A percentile compares a stretch with the other conserved stretches of the same genome.
These are phyloP conservation scores for Bombus fervidus DNA, from an alignment of 1,140 invertebrate species.

Conservation along the genomic window DNA sequence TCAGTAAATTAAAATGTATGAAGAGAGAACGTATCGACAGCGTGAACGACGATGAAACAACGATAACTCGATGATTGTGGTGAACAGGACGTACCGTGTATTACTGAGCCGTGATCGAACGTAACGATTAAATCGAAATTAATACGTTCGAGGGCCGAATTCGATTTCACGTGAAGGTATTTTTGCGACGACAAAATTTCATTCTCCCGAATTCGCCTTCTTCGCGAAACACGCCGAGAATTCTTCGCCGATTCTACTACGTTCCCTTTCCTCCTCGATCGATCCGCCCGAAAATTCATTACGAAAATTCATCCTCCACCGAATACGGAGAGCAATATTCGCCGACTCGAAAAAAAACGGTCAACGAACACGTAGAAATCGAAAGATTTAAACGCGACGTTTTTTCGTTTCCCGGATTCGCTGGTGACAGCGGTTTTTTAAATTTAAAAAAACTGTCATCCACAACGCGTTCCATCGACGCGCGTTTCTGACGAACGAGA, in stretches of 20 bases:
- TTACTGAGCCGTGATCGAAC: neutral
- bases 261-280: neutral
- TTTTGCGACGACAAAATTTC: neutral
- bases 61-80: constrained; percentile 23
- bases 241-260: neutral
- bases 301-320: neutral
- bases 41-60: constrained; percentile 37
- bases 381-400: constrained; percentile 6
- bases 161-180: constrained; percentile 2
- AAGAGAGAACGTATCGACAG: constrained; percentile 49
- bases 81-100: neutral
- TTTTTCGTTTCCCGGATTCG: neutral
- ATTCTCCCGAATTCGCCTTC: neutral
- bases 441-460: constrained; percentile 15
- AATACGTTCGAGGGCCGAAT: neutral
- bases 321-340: neutral
- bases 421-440: constrained; percentile 3
- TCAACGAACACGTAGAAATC: constrained; percentile 1
- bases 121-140: constrained; percentile 32
- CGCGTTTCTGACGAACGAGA: neutral
- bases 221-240: neutral
- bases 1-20: constrained; percentile 64
- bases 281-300: neutral
- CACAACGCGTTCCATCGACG: neutral
- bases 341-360: neutral